Conservation (phyloP, 2,888 invertebrate species). For the Drosophila cognata region DNA sequence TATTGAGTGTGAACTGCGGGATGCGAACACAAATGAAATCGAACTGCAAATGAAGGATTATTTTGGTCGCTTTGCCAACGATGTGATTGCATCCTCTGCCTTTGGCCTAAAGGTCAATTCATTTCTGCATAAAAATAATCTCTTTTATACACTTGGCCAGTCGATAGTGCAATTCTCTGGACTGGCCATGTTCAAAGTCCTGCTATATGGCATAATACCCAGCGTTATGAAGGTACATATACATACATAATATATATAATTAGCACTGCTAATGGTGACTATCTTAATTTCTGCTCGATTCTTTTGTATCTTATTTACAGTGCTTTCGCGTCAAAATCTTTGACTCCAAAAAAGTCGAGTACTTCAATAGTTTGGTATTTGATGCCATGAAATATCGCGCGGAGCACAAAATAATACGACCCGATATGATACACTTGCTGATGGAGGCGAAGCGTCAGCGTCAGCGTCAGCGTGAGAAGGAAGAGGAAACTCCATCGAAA, state of each 20-base stretch:
- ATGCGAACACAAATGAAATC: constrained; percentile 19
- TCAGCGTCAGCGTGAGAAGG: constrained; percentile 39
- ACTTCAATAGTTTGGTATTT: constrained; percentile 84
- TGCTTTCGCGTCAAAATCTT: constrained; percentile 78
- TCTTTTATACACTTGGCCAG: constrained; percentile 86
- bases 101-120: constrained; percentile 86
- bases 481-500: background rate
- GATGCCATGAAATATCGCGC: constrained; percentile 85
- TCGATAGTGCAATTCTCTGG: constrained; percentile 82
- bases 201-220: constrained; percentile 64
- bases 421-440: constrained; percentile 87
- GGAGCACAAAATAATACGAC: constrained; percentile 85
- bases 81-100: constrained; percentile 85
- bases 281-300: background rate
- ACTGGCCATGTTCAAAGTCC: constrained; percentile 61
- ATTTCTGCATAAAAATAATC: constrained; percentile 85
- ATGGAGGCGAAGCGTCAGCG: constrained; percentile 84
- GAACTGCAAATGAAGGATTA: constrained; percentile 84
- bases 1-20: constrained; percentile 45
- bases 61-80: constrained; percentile 79
- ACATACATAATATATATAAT: background rate
- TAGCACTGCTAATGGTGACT: background rate
- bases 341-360: constrained; percentile 74
- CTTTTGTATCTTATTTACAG: constrained; percentile 14
- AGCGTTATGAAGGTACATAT: constrained; percentile 67